Conservation (phyloP, 92 coral and sea anemone genomes). For the Pocillopora meandrina region DNA sequence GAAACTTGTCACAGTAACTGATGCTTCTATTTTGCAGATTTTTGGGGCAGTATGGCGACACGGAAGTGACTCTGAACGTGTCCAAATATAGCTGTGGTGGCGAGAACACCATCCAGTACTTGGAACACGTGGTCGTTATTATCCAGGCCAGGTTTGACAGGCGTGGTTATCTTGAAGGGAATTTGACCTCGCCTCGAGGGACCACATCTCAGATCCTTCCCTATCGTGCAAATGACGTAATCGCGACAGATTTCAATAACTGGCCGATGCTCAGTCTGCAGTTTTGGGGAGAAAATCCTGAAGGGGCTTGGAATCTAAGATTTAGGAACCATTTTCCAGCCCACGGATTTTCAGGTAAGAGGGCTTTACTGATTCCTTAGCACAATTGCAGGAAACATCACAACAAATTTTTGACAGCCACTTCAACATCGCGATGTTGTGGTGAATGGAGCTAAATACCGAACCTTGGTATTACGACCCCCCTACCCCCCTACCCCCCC, state of each 20-base stretch:
- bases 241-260: conserved; percentile 13
- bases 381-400: too few species aligned
- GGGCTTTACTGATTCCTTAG: not conserved
- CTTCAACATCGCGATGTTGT: too few species aligned
- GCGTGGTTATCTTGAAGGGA: conserved; percentile 46
- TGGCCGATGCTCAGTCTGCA: conserved; percentile 45
- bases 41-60: not conserved
- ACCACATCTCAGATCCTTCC: conserved; percentile 40
- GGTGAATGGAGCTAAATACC: too few species aligned
- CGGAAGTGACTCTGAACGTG: conserved; percentile 12
- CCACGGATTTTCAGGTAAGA: conserved; percentile 27
- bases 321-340: conserved; percentile 17
- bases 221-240: conserved; percentile 38
- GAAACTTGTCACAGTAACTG: too few species aligned
- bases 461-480: too few species aligned
- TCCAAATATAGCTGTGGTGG: conserved; percentile 12
- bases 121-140: conserved; percentile 37
- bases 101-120: not conserved
- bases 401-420: too few species aligned
- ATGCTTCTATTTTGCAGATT: not conserved
- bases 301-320: conserved; percentile 29
- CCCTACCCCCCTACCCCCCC: too few species aligned
- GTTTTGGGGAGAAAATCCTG: conserved; percentile 42
- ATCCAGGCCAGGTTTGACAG: conserved; percentile 31
- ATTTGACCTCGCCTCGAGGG: conserved; percentile 33